Conservation (phyloP, 2,888 invertebrate genomes). For the Balanococcus diminutus region DNA sequence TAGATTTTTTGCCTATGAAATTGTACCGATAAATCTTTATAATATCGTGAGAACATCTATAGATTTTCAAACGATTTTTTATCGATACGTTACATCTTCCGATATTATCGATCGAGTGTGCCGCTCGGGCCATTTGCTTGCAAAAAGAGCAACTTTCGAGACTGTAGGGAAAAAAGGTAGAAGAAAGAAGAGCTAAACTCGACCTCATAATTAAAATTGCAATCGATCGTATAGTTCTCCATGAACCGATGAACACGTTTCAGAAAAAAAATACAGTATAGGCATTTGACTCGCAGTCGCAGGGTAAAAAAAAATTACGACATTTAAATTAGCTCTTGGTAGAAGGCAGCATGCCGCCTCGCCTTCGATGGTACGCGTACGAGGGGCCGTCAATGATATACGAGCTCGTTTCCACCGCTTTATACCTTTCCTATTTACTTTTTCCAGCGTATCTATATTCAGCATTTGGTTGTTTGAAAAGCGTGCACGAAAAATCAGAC, state of each 20-base stretch:
- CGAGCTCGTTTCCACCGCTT: slow-evolving; percentile 48
- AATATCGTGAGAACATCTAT: no score
- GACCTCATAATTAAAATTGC: neutral
- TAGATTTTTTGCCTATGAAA: no score
- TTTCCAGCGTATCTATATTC: slow-evolving; percentile 49
- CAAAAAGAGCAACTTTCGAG: no score
- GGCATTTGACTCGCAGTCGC: neutral
- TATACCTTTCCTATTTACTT: slow-evolving; percentile 50
- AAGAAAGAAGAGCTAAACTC: no score
- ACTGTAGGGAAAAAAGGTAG: no score
- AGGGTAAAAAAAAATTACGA: slow-evolving; percentile 45
- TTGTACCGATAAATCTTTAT: no score
- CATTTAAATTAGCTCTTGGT: slow-evolving; percentile 50
- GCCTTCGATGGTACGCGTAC: slow-evolving; percentile 16
- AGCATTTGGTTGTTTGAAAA: slow-evolving; percentile 37
- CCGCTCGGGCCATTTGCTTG: no score
- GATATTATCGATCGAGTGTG: no score
- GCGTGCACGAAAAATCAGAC: slow-evolving; percentile 53
- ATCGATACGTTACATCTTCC: no score
- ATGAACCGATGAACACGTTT: neutral
- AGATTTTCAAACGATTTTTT: no score
- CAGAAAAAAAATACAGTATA: neutral
- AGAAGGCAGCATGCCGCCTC: neutral
- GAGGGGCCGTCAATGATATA: slow-evolving; percentile 51
- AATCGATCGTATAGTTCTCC: neutral